Conservation (phyloP, 2,888 invertebrate species). For the Tenthredo scrophulariae region DNA sequence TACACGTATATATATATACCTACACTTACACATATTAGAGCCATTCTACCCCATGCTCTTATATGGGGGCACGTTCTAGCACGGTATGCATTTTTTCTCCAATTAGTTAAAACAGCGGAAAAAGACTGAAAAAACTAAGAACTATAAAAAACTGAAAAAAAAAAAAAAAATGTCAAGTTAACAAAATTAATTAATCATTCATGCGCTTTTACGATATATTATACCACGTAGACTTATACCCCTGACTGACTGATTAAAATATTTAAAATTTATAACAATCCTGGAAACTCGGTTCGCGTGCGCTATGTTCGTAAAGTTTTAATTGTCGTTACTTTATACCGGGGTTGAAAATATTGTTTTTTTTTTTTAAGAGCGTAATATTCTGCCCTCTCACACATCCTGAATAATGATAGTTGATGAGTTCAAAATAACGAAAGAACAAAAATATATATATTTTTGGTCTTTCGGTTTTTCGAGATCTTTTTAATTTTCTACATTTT, state of each 20-base stretch:
- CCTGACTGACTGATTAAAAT: conserved; percentile 11
- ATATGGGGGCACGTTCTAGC: not conserved
- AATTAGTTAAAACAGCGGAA: not conserved
- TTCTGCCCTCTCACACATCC: not conserved
- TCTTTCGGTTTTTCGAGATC: too few species aligned
- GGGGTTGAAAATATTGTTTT: not conserved
- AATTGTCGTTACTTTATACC: conserved; percentile 9
- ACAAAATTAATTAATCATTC: not conserved
- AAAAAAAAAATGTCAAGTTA: not conserved
- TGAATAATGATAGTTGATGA: not conserved
- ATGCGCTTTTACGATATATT: not conserved
- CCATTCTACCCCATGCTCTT: not conserved
- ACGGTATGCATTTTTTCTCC: not conserved
- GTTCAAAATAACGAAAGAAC: not conserved
- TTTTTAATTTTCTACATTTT: not conserved
- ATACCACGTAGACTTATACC: too few species aligned
- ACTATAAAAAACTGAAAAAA: not conserved
- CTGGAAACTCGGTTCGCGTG: not conserved
- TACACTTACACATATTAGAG: too few species aligned
- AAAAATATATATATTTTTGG: not conserved
- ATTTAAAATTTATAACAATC: conserved; percentile 28
- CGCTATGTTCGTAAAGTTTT: conserved; percentile 8
- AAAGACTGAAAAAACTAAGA: not conserved
- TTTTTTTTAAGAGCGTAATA: not conserved
- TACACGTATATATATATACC: not conserved